Conservation (phyloP, 2,113 vertebrate species). For the Labrus mixtus region DNA sequence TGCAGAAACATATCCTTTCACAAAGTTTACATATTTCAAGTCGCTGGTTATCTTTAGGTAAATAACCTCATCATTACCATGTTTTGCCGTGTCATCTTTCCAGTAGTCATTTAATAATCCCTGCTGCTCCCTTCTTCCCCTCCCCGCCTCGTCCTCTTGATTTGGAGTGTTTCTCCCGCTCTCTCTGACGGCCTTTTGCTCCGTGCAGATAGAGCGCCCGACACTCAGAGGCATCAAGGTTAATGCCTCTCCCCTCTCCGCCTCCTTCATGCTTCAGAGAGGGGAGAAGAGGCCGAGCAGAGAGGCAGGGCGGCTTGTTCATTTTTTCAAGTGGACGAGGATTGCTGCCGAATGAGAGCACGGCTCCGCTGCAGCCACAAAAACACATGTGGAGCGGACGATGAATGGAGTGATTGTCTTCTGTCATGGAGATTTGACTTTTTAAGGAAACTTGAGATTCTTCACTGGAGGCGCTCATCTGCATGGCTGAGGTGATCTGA, state of each 20-base stretch:
- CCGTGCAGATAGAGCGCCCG: conserved; percentile 8
- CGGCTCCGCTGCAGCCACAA: neutral
- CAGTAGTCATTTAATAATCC: neutral
- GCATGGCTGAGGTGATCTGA: conserved; percentile 57
- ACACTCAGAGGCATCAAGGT: conserved; percentile 52
- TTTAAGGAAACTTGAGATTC: conserved; percentile 45
- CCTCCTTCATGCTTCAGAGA: conserved; percentile 46
- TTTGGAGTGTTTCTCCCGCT: neutral
- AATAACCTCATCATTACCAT: neutral
- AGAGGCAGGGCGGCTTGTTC: conserved; percentile 55
- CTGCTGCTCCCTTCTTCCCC: no score
- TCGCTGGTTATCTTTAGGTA: no score
- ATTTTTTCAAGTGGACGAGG: conserved; percentile 49
- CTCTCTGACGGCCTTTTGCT: conserved; percentile 29
- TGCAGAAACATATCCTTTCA: no score
- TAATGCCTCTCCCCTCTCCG: conserved; percentile 46
- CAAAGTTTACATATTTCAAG: no score
- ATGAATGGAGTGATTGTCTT: conserved; percentile 38
- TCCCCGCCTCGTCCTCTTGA: neutral
- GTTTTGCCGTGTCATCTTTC: neutral
- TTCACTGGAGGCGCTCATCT: conserved; percentile 46
- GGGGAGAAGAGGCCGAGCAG: conserved; percentile 14
- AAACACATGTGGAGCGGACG: neutral
- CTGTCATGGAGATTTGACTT: conserved; percentile 48
- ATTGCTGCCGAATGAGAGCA: conserved; percentile 20